phyloP scores from a whole-genome alignment of 2,888 invertebrate genomes.

The Loripinus fragilis region DNA sequence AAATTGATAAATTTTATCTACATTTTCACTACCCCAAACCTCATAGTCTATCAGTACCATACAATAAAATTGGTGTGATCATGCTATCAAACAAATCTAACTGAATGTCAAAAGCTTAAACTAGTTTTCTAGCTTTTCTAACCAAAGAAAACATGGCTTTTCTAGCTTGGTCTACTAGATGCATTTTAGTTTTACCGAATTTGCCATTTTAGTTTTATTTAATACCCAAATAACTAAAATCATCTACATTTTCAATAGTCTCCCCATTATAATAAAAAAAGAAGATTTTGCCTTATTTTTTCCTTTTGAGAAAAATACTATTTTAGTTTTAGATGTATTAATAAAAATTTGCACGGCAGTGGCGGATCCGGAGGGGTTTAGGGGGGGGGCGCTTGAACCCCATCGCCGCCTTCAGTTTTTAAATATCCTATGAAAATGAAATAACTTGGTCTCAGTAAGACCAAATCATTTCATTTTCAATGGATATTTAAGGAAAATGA shows the following conservation, averaged over 20 bases:
- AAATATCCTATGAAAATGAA: no score
- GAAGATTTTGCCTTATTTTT: not conserved
- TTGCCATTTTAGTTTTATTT: not conserved
- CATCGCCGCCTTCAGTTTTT: no score
- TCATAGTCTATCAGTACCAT: conserved; percentile 18
- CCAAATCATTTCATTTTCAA: no score
- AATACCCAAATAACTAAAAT: not conserved
- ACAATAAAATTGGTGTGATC: conserved; percentile 11
- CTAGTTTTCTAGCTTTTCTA: conserved; percentile 10
- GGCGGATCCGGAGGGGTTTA: no score
- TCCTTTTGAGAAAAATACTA: not conserved
- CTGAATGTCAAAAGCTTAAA: conserved; percentile 10
- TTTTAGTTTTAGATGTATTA: not conserved
- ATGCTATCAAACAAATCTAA: conserved; percentile 15
- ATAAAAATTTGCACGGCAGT: no score
- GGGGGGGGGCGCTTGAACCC: no score
- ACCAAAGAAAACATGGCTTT: not conserved
- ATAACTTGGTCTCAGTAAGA: no score
- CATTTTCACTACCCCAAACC: conserved; percentile 14
- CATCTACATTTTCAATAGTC: not conserved
- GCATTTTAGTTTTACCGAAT: conserved; percentile 4
- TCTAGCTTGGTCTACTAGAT: conserved; percentile 3
- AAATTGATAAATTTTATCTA: conserved; percentile 9
- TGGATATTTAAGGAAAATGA: no score
- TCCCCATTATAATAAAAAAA: not conserved